Base-by-base conservation (phyloP, 2,888 invertebrate genomes). In the Pyrrhia umbra region DNA sequence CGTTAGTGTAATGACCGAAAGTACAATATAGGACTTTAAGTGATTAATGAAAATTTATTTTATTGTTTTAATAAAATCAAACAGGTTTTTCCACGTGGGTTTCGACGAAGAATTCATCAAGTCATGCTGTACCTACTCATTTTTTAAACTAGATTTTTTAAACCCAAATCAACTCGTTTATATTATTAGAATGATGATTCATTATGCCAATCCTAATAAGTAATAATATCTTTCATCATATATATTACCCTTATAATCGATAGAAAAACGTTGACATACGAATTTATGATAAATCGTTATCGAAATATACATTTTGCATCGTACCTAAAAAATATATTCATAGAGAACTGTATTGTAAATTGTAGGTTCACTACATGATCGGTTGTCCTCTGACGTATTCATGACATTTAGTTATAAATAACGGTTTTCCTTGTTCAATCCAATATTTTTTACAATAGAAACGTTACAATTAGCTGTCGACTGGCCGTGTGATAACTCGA, bases 381-480 rank as follows among this genome's bases (percentile, higher is more conserved):
- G 18, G 51, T 3, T 39, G 6, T n/a, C 58, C 52, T 69, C 77
- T 73, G 63, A 73, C 59, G 45, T 20, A 47, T 56, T 68, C 68
- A 63, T 60, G 55, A 59, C 42, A 54, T 67, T 67, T 75, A 71
- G 79, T 80, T 49, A 60, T 69, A 43, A 60, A 76, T 61, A 75
- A 75, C 76, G 43, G 59, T 75, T 75, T 73, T 73, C 76, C 73
- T 73, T 15, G 16, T 75, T 10, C 63, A 62, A 78, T 78, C 73
- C 43, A 57, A 45, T 50, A 58, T 46, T 75, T 70, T 79, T 73
- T 64, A 52, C 10, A 15, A 16, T 16, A 18, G 40, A 25, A 30
- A 66, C 74, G 71, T 74, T 72, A 65, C 81, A 84, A 80, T 87
- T 83, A 81, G 65, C 56, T 46, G 73, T 61, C 64, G 54, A 43